These are phyloP conservation scores for Phataginus tetradactyla DNA, from an alignment of 2,797 vertebrate genomes.

Conservation along the genomic window DNA sequence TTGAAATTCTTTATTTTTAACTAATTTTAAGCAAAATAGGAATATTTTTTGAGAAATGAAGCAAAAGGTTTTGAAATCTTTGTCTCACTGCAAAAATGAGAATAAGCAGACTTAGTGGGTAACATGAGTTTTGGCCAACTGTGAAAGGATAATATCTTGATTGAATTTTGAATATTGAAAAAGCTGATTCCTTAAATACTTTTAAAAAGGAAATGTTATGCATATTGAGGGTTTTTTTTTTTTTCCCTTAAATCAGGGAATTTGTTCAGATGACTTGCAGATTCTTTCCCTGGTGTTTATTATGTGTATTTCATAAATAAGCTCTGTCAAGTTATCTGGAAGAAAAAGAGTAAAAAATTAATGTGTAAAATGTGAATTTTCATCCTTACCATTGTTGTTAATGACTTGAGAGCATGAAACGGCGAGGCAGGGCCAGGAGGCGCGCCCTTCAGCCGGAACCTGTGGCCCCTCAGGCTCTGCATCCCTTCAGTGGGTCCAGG, in stretches of 20 bases:
- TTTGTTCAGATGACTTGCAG: background rate
- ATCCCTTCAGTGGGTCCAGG: background rate
- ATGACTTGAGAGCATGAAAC: background rate
- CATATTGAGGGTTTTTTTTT: background rate
- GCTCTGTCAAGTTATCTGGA: background rate
- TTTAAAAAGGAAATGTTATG: background rate
- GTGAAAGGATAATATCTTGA: background rate
- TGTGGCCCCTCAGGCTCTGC: background rate
- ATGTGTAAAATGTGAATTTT: background rate
- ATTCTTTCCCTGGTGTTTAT: background rate
- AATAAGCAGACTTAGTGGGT: background rate
- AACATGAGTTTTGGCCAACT: background rate
- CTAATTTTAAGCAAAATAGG: constrained; percentile 56
- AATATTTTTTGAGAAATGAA: constrained; percentile 31
- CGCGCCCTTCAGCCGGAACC: background rate
- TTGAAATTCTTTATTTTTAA: constrained; percentile 44
- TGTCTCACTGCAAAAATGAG: background rate
- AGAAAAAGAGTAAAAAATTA: background rate
- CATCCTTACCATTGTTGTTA: background rate
- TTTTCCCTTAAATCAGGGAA: background rate
- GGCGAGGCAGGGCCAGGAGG: background rate
- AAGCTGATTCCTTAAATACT: background rate
- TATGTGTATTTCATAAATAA: constrained; percentile 36
- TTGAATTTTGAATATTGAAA: constrained; percentile 40
- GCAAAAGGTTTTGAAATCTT: background rate